Conservation (phyloP, 2,797 vertebrate genomes). For the Rhabdophis nuchalis region DNA sequence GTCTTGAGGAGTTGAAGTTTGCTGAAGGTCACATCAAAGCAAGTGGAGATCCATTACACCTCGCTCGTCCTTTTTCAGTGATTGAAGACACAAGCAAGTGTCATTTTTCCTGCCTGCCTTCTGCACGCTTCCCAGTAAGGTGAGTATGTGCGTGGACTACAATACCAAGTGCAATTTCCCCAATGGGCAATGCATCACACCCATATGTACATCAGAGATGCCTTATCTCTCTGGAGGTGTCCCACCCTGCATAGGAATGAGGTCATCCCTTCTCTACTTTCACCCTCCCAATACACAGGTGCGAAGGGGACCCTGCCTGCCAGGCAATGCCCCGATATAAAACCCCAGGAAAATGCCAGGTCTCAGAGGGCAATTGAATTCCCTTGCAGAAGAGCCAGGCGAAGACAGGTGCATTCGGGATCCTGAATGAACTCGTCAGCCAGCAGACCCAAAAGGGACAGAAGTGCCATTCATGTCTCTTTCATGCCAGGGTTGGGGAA, state of each 20-base stretch:
- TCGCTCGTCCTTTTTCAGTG: not conserved
- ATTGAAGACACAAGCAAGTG: not conserved
- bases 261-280: not conserved
- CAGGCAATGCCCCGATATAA: not conserved
- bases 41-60: not conserved
- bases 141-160: not conserved
- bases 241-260: not conserved
- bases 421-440: not conserved
- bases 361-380: not conserved
- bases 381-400: not conserved
- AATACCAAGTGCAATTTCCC: no score
- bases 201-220: not conserved
- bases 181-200: not conserved
- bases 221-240: not conserved
- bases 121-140: no score
- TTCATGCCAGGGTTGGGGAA: not conserved
- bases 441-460: not conserved
- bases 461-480: constrained; percentile 14
- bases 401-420: constrained; percentile 7
- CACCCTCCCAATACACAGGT: not conserved
- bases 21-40: not conserved
- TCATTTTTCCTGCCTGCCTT: no score
- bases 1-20: not conserved
- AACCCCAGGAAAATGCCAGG: not conserved
- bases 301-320: not conserved